Percentiles rank a stretch among this genome's conserved stretches.
Conservation (phyloP, 2,797 vertebrate genomes). For the Nasua narica region DNA sequence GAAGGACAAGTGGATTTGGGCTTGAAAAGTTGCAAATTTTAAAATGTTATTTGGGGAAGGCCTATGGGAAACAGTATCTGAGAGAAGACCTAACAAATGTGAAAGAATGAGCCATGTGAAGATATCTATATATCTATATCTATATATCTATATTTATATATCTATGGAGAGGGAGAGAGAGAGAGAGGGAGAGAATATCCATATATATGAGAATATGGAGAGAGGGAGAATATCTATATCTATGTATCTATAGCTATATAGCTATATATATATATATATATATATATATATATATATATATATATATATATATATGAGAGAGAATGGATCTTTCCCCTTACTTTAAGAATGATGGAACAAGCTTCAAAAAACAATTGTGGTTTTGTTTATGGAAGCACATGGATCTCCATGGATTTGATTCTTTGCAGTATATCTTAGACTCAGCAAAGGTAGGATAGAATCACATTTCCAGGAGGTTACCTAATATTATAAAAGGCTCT, state of each 20-base stretch:
- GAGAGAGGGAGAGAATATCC: too few species aligned
- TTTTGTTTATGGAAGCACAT: slow-evolving; percentile 64
- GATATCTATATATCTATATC: not conserved
- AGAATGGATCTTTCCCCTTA: not conserved
- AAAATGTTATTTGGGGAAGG: not conserved
- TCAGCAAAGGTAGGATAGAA: slow-evolving; percentile 46
- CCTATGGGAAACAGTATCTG: not conserved
- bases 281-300: not conserved
- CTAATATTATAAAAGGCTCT: slow-evolving; percentile 74
- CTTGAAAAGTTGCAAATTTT: not conserved
- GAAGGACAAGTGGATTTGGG: not conserved
- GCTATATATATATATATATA: too few species aligned
- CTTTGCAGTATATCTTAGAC: slow-evolving; percentile 56
- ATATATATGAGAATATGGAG: not conserved
- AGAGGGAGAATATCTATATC: too few species aligned
- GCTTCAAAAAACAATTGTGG: slow-evolving; percentile 40
- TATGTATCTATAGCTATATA: too few species aligned
- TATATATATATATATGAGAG: too few species aligned
- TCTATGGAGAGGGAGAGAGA: not conserved
- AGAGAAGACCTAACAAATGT: not conserved
- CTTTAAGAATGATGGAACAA: slow-evolving; percentile 10
- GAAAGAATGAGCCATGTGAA: not conserved
- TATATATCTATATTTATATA: not conserved
- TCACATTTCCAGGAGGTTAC: slow-evolving; percentile 73
- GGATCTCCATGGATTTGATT: slow-evolving; percentile 51